A percentile compares a stretch with the other conserved stretches of the same genome.
Conservation (phyloP, 2,797 vertebrate species). For the Cyclura pinguis region DNA sequence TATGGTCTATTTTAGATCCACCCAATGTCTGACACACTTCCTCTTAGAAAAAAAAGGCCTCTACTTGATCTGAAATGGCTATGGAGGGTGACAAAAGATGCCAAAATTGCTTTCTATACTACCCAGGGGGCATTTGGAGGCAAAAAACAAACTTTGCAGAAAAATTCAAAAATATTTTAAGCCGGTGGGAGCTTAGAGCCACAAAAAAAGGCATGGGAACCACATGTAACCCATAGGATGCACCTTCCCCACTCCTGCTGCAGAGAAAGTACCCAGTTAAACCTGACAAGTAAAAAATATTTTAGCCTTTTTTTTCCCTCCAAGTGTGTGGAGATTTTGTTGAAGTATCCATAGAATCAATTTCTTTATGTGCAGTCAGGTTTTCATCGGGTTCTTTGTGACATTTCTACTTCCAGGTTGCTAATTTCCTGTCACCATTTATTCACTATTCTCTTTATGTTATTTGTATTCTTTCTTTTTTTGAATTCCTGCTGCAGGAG, state of each 20-base stretch:
- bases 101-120: no score
- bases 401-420: neutral
- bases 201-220: no score
- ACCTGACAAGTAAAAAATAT: neutral
- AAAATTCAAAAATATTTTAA: no score
- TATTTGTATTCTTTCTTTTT: constrained; percentile 19
- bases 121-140: no score
- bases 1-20: no score
- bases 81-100: no score
- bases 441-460: neutral
- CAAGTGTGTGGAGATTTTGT: neutral
- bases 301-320: neutral
- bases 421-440: neutral
- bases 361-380: neutral
- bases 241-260: neutral
- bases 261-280: constrained; percentile 2
- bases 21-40: no score
- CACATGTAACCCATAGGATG: no score
- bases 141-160: no score
- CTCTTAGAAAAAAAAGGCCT: no score
- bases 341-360: neutral
- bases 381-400: neutral
- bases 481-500: neutral
- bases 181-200: no score
- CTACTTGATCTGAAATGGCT: no score